Conservation (phyloP, 92 coral and sea anemone genomes). For the Heteractis magnifica region DNA sequence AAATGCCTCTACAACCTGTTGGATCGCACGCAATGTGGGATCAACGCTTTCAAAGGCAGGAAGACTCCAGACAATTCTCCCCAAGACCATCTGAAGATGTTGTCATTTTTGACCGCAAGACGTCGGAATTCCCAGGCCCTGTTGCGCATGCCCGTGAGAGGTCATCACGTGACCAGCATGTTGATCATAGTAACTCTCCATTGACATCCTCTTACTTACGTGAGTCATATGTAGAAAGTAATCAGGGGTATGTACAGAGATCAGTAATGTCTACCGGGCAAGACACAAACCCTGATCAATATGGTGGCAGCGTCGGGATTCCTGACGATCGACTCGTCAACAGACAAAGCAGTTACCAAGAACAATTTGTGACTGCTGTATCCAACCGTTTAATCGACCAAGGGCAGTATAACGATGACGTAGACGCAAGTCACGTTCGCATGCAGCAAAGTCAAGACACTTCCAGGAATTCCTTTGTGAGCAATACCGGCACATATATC, state of each 20-base stretch:
- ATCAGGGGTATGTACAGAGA: neutral
- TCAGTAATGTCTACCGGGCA: neutral
- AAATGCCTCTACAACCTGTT: neutral
- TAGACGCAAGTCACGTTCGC: constrained; percentile 23
- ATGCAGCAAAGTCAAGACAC: constrained; percentile 6
- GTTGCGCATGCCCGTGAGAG: neutral
- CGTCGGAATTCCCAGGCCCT: constrained; percentile 2
- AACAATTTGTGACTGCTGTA: constrained; percentile 16
- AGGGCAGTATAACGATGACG: neutral
- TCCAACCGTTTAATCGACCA: neutral
- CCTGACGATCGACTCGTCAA: neutral
- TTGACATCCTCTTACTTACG: neutral
- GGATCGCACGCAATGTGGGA: constrained; percentile 1
- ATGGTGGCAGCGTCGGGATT: neutral
- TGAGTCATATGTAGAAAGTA: neutral
- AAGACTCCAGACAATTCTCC: constrained; percentile 13
- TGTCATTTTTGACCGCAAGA: constrained; percentile 59
- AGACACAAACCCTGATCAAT: neutral
- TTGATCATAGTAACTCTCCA: neutral
- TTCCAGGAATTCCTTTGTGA: constrained; percentile 3
- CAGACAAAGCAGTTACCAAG: neutral
- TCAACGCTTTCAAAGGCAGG: neutral
- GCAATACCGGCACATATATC: constrained; percentile 3
- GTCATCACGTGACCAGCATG: constrained; percentile 14
- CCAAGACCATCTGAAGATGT: constrained; percentile 52